These are phyloP conservation scores for Phataginus tetradactyla DNA, from an alignment of 2,797 vertebrate genomes.

Conservation along the genomic window DNA sequence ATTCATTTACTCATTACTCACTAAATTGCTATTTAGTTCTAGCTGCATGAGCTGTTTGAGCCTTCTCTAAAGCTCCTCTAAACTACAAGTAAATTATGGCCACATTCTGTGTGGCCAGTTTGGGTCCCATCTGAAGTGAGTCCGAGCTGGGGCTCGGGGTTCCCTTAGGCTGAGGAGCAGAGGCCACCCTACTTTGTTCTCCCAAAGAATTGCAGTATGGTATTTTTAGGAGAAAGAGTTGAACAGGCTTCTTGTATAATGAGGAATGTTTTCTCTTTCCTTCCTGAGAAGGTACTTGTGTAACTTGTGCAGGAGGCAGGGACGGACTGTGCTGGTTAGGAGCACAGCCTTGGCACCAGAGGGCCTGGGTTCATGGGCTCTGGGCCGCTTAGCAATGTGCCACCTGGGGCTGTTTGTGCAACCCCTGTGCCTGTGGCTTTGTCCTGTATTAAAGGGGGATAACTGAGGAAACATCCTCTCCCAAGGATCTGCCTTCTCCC, in stretches of 20 bases:
- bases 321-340: background rate
- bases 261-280: background rate
- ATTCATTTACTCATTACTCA: slow-evolving; percentile 57
- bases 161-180: background rate
- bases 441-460: background rate
- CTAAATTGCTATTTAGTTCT: slow-evolving; percentile 41
- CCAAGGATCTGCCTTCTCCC: background rate
- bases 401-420: background rate
- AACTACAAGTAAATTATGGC: slow-evolving; percentile 1
- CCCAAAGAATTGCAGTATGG: background rate
- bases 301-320: background rate
- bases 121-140: background rate
- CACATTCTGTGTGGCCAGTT: background rate
- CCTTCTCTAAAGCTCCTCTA: slow-evolving; percentile 10
- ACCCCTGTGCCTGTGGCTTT: background rate
- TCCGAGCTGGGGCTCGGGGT: background rate
- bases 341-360: background rate
- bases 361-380: background rate
- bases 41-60: background rate
- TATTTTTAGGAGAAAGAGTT: background rate
- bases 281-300: background rate
- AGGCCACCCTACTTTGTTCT: background rate
- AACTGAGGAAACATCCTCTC: background rate
- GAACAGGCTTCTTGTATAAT: background rate
- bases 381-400: background rate